Conservation (phyloP, 2,888 invertebrate species). For the Drosophila atripex region DNA sequence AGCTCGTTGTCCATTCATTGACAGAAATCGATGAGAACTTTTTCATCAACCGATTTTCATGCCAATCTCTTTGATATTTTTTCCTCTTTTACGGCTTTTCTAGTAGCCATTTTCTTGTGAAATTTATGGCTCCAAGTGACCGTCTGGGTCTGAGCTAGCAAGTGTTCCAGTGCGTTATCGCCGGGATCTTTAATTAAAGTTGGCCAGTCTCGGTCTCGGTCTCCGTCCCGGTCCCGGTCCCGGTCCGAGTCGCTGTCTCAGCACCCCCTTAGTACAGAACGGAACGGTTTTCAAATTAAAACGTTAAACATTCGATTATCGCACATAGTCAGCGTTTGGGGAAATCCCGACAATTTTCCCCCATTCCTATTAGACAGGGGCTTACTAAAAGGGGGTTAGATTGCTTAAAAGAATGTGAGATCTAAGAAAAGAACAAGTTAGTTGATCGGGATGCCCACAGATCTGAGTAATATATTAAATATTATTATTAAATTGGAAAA, state of each 20-base stretch:
- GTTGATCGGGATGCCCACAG: too few relatives aligned
- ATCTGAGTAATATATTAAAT: too few relatives aligned
- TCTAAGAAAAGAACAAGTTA: neutral
- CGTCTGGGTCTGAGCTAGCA: slow-evolving; percentile 5
- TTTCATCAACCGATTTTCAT: slow-evolving; percentile 17
- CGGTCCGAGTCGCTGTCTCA: neutral
- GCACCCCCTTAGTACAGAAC: neutral
- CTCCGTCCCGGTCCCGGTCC: slow-evolving; percentile 13
- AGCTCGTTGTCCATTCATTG: slow-evolving; percentile 1
- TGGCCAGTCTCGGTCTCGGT: slow-evolving; percentile 26
- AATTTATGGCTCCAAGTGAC: slow-evolving; percentile 62
- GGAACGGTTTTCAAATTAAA: slow-evolving; percentile 64
- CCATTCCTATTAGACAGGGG: slow-evolving; percentile 35
- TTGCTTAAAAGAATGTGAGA: neutral
- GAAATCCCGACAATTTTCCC: slow-evolving; percentile 11
- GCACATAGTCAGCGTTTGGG: slow-evolving; percentile 49
- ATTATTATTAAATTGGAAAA: too few relatives aligned
- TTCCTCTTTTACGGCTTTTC: neutral
- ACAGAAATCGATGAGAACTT: slow-evolving; percentile 13
- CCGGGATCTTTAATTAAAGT: slow-evolving; percentile 69
- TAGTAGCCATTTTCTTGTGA: slow-evolving; percentile 12
- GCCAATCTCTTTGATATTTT: too few relatives aligned
- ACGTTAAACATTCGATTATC: slow-evolving; percentile 77
- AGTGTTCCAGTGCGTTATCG: slow-evolving; percentile 48
- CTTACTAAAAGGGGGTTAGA: slow-evolving; percentile 7